Evolutionary conservation across 2,797 vertebrate genomes (phyloP).

Genomic region (Champsocephalus esox): DNA sequence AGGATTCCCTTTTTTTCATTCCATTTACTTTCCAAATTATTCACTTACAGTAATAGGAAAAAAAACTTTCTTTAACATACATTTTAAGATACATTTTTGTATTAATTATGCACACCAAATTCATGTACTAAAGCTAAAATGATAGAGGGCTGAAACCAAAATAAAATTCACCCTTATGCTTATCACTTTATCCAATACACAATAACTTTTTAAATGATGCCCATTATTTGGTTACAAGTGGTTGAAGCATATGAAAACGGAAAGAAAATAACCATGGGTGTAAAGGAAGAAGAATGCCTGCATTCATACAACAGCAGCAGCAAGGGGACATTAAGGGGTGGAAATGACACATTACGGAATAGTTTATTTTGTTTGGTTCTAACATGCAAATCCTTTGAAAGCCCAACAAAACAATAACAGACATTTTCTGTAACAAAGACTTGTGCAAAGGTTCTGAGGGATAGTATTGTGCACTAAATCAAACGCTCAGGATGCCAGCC

Average conservation of each 20-base stretch:
- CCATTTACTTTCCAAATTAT: not conserved
- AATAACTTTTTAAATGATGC: slow-evolving; percentile 18
- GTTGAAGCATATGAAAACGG: slow-evolving; percentile 23
- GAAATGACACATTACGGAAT: slow-evolving; percentile 49
- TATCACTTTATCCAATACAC: not conserved
- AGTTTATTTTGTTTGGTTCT: slow-evolving; percentile 62
- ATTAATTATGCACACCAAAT: too few species aligned
- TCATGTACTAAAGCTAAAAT: not conserved
- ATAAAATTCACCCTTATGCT: not conserved
- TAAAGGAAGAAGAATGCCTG: slow-evolving; percentile 54
- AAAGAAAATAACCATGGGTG: slow-evolving; percentile 72
- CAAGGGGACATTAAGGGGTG: slow-evolving; percentile 19
- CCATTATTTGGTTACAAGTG: slow-evolving; percentile 38
- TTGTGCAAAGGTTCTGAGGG: slow-evolving; percentile 56
- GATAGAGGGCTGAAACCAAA: not conserved
- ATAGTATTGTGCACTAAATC: slow-evolving; percentile 76
- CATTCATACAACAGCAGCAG: slow-evolving; percentile 43
- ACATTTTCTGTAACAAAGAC: slow-evolving; percentile 80
- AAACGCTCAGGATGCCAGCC: slow-evolving; percentile 72
- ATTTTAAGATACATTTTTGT: not conserved
- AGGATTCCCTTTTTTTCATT: not conserved
- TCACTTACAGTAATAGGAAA: not conserved
- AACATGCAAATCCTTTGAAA: slow-evolving; percentile 77
- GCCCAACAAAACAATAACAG: slow-evolving; percentile 83
- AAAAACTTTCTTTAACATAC: not conserved